Percentiles rank a stretch among this genome's conserved stretches.
phyloP scores from a whole-genome alignment of 2,888 invertebrate genomes.

The Macaria notata region DNA sequence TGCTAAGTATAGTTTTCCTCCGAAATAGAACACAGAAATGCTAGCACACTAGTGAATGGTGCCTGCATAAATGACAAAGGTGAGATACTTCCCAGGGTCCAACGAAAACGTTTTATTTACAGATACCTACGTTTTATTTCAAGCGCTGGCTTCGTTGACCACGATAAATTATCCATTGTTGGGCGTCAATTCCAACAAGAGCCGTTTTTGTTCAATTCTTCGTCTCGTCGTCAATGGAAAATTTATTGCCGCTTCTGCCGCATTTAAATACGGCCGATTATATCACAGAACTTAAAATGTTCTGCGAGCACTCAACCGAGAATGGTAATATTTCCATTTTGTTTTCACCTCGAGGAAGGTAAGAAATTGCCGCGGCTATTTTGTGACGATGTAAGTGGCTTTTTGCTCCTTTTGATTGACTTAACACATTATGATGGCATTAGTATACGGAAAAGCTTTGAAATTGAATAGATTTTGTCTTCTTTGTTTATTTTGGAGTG shows the following conservation, averaged over 20 bases:
- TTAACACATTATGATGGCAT: background rate
- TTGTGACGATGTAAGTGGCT: slow-evolving; percentile 22
- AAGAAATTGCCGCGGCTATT: slow-evolving; percentile 44
- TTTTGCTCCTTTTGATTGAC: slow-evolving; percentile 11
- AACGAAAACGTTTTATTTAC: slow-evolving; percentile 4
- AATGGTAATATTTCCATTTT: slow-evolving; percentile 61
- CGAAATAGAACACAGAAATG: too few relatives aligned
- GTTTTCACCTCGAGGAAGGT: slow-evolving; percentile 48
- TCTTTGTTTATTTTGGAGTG: too few relatives aligned
- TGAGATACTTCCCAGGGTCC: too few relatives aligned
- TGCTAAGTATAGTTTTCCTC: too few relatives aligned
- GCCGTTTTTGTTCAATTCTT: slow-evolving; percentile 80
- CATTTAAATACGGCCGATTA: slow-evolving; percentile 78
- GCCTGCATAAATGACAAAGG: too few relatives aligned
- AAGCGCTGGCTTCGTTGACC: slow-evolving; percentile 58
- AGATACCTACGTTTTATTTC: slow-evolving; percentile 59
- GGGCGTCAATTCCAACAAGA: slow-evolving; percentile 70
- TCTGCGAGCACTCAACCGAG: slow-evolving; percentile 56
- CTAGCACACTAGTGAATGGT: too few relatives aligned
- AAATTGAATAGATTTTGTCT: too few relatives aligned
- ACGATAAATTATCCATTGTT: slow-evolving; percentile 80
- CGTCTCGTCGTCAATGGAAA: slow-evolving; percentile 76
- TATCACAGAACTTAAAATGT: slow-evolving; percentile 67
- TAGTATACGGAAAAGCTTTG: too few relatives aligned
- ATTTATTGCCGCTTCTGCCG: slow-evolving; percentile 74